Evolutionary conservation across 2,113 vertebrate species (phyloP), one percentile per base, ranked within the genome.

Genomic region (Prinia subflava): DNA sequence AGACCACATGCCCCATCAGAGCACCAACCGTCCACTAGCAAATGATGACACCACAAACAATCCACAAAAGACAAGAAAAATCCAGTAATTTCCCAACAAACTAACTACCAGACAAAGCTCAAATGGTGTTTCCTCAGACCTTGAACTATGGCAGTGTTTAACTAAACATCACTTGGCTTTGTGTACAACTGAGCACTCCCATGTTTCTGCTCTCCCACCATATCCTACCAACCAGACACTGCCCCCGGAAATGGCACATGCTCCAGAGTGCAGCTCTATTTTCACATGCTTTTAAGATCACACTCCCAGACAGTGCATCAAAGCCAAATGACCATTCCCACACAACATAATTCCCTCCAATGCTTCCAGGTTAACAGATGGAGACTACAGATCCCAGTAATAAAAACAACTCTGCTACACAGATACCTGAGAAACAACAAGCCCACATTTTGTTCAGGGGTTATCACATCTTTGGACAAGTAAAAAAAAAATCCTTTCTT

Each of bases 301-400:
- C 0, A 1, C 31, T 69, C 22, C 44, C 25, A 73, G 27, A n/a
- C 8, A 13, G 3, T 33, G 31, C n/a, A 21, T 18, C 41, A 60
- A 33, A 52, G 46, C 55, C 46, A 69, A 68, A 60, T 30, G 22
- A 41, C 67, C 10, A 28, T 42, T 49, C 21, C 42, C n/a, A 46
- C 2, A 6, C 33, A 69, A 50, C 20, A 9, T n/a, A 27, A 74
- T 41, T 30, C 3, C 24, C 15, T 37, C 15, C 35, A 8, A 14
- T 69, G 49, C 52, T 93, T 79, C 21, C 67, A 97, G 95, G 80
- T 96, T 11, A 98, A 96, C 56, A 97, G 82, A 85, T 95, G 92
- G 82, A 97, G 22, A 93, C 92, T 96, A 41, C 1, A 0, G 23
- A 42, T 28, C 65, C 15, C 76, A 83, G n/a, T 59, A 59, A 30